Evolutionary conservation across 2,113 vertebrate species (phyloP), one percentile per base, ranked within the genome.

Genomic region (Noturus placidus): DNA sequence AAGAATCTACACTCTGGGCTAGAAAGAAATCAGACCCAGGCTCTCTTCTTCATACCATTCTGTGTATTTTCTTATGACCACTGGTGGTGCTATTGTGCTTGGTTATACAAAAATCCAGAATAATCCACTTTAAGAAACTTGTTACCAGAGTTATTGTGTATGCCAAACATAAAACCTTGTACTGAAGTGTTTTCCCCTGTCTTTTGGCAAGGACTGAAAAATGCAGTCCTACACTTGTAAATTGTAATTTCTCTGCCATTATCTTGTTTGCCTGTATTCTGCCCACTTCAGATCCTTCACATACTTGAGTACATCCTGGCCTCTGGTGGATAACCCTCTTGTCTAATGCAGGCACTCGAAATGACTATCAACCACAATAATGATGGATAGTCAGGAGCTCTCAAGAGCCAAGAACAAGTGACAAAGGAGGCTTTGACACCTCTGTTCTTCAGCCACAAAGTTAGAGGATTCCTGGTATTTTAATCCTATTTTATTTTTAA

Each of bases 231-330:
- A 90, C 88, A 92, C 72, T 89, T 86, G 83, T 80, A 77, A 89
- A 88, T 87, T 88, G 87, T 91, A 89, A 90, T 86, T 91, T 78
- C 2, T 72, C 42, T 86, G 92, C 92, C 92, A 94, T 94, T 93
- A 94, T 93, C 95, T 93, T 94, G 94, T 95, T 94, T 94, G 93
- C 93, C 91, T 87, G 92, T 93, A 93, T 95, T 93, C 92, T 92
- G 90, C 92, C 93, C 91, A 92, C 92, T 94, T 93, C 92, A 94
- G 94, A 93, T 94, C 92, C 94, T 92, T 92, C 54, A 93, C 92
- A 93, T 94, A 94, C 92, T 94, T 70, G 42, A 54, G 27, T 56
- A 70, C 38, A 35, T 25, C 38, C 80, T 54, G 33, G 46, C 70
- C 46, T 83, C 42, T 78, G 70, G 54, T 79, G 72, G 80, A 57